Evolutionary conservation across 1,140 invertebrate genomes (phyloP), one percentile per base, ranked within the genome.

Genomic region (Bombus superbus): DNA sequence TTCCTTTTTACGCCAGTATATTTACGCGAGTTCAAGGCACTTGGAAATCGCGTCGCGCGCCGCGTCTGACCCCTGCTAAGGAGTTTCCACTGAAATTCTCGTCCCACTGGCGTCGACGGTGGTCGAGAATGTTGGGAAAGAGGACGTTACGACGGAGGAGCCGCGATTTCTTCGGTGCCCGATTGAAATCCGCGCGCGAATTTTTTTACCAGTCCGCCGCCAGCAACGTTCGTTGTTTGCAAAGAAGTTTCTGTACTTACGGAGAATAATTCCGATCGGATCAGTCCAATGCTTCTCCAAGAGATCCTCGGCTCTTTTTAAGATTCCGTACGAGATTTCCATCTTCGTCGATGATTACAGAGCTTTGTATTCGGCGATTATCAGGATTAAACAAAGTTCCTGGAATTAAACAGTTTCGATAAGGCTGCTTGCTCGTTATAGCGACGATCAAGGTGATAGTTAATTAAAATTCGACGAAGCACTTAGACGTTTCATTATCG

Each of bases 61-160:
- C 66, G 40, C n/a, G 88, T 88, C 75, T 86, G 79, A 86, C 71
- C 79, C 66, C 25, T 79, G 68, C 57, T 59, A 42, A 40, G 57
- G 38, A 83, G 80, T 80, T 83, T 89, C 68, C 66, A 89, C 77
- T 89, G 75, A 86, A 78, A 83, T 62, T 57, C 40, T 72, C 38
- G 64, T n/a, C 25, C 38, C 62, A 22, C 8, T 57, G 42, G 44
- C 77, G 25, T 83, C 69, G 53, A 71, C 35, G 68, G 47, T 73
- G 42, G 64, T 68, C 42, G 77, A 64, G 59, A 64, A 77, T 77
- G 75, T 62, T 18, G 75, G 57, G 25, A 40, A 62, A 40, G 25
- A 13, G 47, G 22, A 76, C 35, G 74, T 76, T 76, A 40, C 22
- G 53, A 77, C 3, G 35, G 38, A 15, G 11, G 32, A 35, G 35